These are phyloP conservation scores for Plutella xylostella DNA, from an alignment of 2,888 invertebrate species.

Conservation along the genomic window DNA sequence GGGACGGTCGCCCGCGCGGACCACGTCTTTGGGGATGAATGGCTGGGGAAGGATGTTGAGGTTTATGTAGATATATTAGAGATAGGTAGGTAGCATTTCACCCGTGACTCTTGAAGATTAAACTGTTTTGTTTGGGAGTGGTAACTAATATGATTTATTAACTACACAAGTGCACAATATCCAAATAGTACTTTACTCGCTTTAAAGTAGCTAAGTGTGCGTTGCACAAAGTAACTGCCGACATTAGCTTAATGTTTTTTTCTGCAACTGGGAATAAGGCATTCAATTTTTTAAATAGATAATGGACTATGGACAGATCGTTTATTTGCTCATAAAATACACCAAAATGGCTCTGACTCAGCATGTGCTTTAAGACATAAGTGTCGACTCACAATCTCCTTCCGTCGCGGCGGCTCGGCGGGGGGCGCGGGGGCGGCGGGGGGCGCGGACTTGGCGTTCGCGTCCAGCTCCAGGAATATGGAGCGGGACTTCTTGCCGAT, in stretches of 20 bases:
- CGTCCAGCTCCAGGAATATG: slow-evolving; percentile 88
- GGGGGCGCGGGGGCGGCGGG: slow-evolving; percentile 73
- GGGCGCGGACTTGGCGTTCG: slow-evolving; percentile 73
- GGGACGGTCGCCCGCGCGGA: slow-evolving; percentile 77
- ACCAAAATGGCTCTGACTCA: background rate
- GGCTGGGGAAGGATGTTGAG: slow-evolving; percentile 34
- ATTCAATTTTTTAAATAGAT: too few species aligned
- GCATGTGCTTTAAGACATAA: background rate
- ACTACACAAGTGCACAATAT: too few species aligned
- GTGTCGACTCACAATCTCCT: slow-evolving; percentile 70
- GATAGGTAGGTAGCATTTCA: too few species aligned
- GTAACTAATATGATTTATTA: too few species aligned
- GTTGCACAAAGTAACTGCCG: too few species aligned
- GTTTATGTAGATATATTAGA: too few species aligned
- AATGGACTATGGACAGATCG: background rate
- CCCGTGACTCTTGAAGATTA: too few species aligned
- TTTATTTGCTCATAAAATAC: background rate
- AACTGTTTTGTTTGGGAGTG: too few species aligned
- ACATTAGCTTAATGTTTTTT: too few species aligned
- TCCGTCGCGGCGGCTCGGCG: slow-evolving; percentile 66
- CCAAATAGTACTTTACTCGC: too few species aligned
- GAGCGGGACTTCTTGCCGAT: slow-evolving; percentile 90
- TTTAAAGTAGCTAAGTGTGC: too few species aligned
- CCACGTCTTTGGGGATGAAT: slow-evolving; percentile 74
- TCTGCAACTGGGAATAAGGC: too few species aligned